Evolutionary conservation across 1,140 invertebrate genomes (phyloP), one percentile per base, ranked within the genome.

Genomic region (Zeugodacus cucurbitae): DNA sequence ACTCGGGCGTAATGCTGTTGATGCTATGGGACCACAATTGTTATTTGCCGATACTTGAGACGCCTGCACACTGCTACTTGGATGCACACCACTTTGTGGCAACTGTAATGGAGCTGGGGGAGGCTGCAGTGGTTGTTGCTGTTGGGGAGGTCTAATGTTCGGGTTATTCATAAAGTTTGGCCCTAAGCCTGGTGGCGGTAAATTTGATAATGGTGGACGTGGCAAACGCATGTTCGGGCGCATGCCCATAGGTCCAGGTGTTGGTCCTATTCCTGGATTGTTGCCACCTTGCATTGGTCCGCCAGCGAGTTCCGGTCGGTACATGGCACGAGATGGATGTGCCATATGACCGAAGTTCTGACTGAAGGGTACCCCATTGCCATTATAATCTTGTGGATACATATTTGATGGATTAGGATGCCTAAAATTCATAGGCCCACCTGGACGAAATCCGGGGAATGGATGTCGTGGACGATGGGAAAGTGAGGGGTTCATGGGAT

Each of bases 101-200:
- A 48, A 10, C 10, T 82, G 74, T 48, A 78, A 10, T 1, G 78
- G 26, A 59, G 67, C 91, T 37, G 37, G 48, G 22, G 54, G 67
- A 29, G 20, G 58, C 26, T 87, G 90, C 64, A 88, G 89, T 17
- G 89, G 88, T 74, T 90, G 89, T 1, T 89, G 90, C 57, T 26
- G 82, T 11, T 62, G 41, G 88, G 74, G 87, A 8, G 85, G 70
- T 44, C 58, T 74, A n/a, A 90, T 91, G 2, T 88, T 89, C 17
- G 91, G 88, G 78, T 90, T 89, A n/a, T 91, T 91, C 88, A 92
- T 90, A 85, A 91, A 91, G 58, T 92, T 93, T 67, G 89, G 89
- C 26, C 90, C 89, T 91, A 93, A 91, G 89, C 91, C 87, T 67
- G 93, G 92, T 17, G 88, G 90, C 1, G 91, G 90, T 89, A 92